Percentiles rank a stretch among this genome's conserved stretches.
Conservation (phyloP, 37 sponge, comb jelly and placozoan species). For the Halichondria panicea region DNA sequence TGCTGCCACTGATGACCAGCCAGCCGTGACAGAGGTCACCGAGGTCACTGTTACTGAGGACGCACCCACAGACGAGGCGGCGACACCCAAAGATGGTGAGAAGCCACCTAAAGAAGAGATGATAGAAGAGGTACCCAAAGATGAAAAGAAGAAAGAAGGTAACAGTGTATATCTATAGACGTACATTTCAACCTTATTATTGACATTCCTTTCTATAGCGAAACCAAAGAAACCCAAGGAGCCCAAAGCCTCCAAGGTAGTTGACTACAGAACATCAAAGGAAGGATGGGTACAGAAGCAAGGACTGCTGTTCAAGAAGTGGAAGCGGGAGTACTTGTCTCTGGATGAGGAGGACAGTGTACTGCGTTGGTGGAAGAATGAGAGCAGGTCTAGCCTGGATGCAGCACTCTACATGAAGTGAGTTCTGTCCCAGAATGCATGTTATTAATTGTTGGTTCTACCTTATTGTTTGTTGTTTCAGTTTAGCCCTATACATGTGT, state of each 20-base stretch:
- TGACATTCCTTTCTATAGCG: not conserved
- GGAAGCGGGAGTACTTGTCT: constrained; percentile 32
- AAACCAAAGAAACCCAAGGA: constrained; percentile 11
- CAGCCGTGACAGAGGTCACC: constrained; percentile 2
- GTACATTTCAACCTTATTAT: not conserved
- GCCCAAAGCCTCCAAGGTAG: constrained; percentile 7
- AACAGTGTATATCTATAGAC: no score
- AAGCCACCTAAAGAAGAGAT: not conserved
- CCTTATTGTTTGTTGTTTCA: not conserved
- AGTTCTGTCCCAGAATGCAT: not conserved
- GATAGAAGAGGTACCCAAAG: constrained; percentile 11
- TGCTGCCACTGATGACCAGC: not conserved
- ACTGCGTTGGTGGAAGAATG: constrained; percentile 54
- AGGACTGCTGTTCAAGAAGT: constrained; percentile 45
- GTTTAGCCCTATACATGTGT: not conserved
- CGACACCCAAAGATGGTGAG: constrained; percentile 11
- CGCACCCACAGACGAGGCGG: not conserved
- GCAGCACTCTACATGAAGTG: constrained; percentile 39
- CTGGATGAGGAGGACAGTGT: constrained; percentile 51
- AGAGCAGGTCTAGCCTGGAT: constrained; percentile 18
- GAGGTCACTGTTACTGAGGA: not conserved
- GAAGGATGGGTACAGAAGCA: constrained; percentile 22
- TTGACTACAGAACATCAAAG: constrained; percentile 22
- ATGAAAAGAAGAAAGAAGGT: constrained; percentile 21
- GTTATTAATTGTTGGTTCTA: not conserved